Conservation (phyloP, 1,140 invertebrate genomes). For the Acromyrmex heyeri region DNA sequence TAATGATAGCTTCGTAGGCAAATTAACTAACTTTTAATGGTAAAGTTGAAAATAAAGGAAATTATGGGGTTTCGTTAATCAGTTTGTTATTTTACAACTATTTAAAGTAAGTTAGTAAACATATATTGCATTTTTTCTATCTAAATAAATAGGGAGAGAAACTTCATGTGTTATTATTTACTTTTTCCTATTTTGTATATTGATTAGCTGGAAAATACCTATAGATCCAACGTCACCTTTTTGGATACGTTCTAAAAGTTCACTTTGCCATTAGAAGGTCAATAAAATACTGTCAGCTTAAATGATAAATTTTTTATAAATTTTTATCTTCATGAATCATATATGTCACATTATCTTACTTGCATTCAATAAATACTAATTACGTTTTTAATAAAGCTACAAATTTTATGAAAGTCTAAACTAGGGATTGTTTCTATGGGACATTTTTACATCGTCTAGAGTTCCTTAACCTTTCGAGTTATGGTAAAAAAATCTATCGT, state of each 20-base stretch:
- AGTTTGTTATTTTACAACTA: too few species aligned
- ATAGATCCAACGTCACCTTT: too few species aligned
- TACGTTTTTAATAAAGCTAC: background rate
- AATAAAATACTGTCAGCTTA: background rate
- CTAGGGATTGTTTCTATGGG: background rate
- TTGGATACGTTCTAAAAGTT: too few species aligned
- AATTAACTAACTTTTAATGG: background rate
- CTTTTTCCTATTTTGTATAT: too few species aligned
- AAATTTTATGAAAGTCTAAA: background rate
- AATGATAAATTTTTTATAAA: background rate
- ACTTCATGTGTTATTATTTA: too few species aligned
- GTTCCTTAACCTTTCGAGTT: slow-evolving; percentile 59
- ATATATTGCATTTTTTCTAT: too few species aligned
- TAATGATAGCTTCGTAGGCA: background rate
- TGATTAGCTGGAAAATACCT: too few species aligned
- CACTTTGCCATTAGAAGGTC: too few species aligned
- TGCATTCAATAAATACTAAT: background rate
- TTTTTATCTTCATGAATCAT: background rate
- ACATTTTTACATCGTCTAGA: background rate
- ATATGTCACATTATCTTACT: background rate
- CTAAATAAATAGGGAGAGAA: too few species aligned
- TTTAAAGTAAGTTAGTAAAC: too few species aligned
- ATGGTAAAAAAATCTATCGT: slow-evolving; percentile 67
- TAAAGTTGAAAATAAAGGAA: too few species aligned
- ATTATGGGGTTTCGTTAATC: too few species aligned